phyloP scores from a whole-genome alignment of 2,113 vertebrate genomes.

The Oreochromis niloticus region DNA sequence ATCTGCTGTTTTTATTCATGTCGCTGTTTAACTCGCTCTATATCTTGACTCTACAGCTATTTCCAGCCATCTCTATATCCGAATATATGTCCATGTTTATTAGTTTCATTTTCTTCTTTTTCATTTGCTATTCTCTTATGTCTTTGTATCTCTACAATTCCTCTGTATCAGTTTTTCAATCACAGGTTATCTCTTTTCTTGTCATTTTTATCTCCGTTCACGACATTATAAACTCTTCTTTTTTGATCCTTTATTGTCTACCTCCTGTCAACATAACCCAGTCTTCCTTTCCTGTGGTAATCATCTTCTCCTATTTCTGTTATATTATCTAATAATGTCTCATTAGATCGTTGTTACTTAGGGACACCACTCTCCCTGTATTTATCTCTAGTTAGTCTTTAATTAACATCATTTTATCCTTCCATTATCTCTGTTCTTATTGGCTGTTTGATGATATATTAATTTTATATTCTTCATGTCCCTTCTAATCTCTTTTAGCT shows the following conservation, averaged over 20 bases:
- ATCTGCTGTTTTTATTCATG: background rate
- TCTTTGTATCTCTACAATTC: background rate
- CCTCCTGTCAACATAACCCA: background rate
- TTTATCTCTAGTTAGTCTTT: background rate
- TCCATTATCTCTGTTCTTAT: background rate
- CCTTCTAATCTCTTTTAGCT: background rate
- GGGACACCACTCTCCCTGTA: background rate
- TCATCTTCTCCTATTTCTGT: background rate
- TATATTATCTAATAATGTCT: background rate
- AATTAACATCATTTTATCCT: background rate
- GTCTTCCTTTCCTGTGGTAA: background rate
- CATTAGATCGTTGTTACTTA: background rate
- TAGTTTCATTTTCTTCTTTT: background rate
- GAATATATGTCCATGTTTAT: background rate
- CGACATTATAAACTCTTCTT: background rate
- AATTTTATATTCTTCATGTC: background rate
- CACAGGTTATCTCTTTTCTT: background rate
- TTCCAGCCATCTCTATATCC: background rate
- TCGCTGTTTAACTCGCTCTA: background rate
- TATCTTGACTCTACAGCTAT: background rate
- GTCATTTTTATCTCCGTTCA: background rate
- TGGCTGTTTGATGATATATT: background rate
- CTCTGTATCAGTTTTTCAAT: background rate
- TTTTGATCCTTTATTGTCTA: background rate
- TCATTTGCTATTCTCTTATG: background rate